Evolutionary conservation across 2,113 vertebrate species (phyloP).

Genomic region (Indicator maculatus): DNA sequence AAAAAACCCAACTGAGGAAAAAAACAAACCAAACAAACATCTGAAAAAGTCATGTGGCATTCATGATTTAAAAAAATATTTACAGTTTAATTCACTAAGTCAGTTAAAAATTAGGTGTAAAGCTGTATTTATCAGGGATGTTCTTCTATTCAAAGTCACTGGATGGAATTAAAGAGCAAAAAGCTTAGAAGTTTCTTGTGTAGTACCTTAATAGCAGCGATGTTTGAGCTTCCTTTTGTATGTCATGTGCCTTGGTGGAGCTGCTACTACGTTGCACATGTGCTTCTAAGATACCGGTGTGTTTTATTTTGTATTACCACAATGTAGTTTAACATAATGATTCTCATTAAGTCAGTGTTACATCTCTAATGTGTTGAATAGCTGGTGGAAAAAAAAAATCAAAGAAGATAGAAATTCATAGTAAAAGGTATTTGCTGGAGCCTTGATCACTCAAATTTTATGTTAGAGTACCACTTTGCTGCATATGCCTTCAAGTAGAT

Average conservation of each 20-base stretch:
- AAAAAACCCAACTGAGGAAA: background rate
- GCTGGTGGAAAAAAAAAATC: background rate
- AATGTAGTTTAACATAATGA: background rate
- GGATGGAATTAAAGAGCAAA: background rate
- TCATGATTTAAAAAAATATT: background rate
- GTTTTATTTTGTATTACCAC: background rate
- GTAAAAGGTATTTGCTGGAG: background rate
- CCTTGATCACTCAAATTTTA: background rate
- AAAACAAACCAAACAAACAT: background rate
- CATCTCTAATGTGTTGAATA: background rate
- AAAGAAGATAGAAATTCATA: background rate
- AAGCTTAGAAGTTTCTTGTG: background rate
- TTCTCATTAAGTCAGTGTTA: background rate
- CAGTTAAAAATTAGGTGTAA: background rate
- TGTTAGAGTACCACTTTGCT: background rate
- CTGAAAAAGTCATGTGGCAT: fast-evolving
- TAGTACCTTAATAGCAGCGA: background rate
- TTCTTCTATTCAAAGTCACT: background rate
- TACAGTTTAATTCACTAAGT: background rate
- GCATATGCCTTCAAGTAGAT: background rate
- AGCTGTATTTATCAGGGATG: background rate
- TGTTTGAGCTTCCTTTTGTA: background rate
- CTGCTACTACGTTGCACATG: background rate
- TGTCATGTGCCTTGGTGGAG: background rate
- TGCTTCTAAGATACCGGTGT: background rate